phyloP scores from a whole-genome alignment of 30 jellyfish, hydroid and myxozoan genomes.

The Turritopsis dohrnii region DNA sequence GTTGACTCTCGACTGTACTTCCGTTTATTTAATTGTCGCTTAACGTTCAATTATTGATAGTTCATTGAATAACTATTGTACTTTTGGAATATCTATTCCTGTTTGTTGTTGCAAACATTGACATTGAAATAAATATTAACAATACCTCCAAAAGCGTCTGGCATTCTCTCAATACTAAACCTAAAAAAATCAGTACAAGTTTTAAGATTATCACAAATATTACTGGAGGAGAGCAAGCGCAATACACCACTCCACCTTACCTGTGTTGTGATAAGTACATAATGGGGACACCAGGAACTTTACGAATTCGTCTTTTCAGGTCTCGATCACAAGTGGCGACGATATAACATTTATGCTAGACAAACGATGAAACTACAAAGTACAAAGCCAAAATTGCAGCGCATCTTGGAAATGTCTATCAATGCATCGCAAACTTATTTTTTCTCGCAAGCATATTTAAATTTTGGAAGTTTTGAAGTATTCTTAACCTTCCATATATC shows the following conservation, averaged over 20 bases:
- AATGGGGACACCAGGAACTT: slow-evolving; percentile 99
- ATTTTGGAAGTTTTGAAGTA: too few relatives aligned
- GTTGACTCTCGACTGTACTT: too few relatives aligned
- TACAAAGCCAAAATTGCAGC: too few relatives aligned
- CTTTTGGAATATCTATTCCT: too few relatives aligned
- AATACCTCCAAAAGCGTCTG: slow-evolving; percentile 95
- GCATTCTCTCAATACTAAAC: slow-evolving; percentile 86
- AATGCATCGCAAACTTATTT: too few relatives aligned
- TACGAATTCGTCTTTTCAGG: slow-evolving; percentile 88
- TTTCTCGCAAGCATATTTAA: too few relatives aligned
- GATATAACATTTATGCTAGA: slow-evolving; percentile 89
- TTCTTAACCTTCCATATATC: too few relatives aligned
- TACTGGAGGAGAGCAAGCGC: background rate
- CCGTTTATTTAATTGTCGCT: too few relatives aligned
- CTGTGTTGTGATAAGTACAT: slow-evolving; percentile 84
- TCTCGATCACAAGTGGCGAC: slow-evolving; percentile 99
- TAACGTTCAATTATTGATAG: too few relatives aligned
- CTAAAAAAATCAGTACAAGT: slow-evolving; percentile 39
- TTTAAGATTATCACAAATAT: background rate
- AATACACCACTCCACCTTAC: slow-evolving; percentile 24
- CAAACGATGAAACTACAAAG: background rate
- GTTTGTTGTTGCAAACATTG: too few relatives aligned
- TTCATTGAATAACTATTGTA: too few relatives aligned
- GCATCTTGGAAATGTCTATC: too few relatives aligned
- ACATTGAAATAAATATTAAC: background rate